A percentile compares a stretch with the other conserved stretches of the same genome.
These are phyloP conservation scores for Acropora tenuis DNA, from an alignment of 64 coral and sea anemone species.

Conservation along the genomic window DNA sequence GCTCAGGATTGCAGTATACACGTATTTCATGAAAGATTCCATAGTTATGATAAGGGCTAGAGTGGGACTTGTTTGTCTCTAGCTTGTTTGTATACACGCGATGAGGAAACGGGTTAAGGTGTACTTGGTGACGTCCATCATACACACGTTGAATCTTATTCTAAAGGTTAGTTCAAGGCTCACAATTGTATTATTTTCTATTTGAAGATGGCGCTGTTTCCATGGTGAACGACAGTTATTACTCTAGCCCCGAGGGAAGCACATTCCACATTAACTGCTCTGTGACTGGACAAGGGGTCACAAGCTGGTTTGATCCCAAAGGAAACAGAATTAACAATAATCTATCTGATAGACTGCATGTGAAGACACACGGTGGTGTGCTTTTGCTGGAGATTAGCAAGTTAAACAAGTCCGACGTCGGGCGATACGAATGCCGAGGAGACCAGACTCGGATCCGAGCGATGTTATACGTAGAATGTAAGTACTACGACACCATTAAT, in stretches of 20 bases:
- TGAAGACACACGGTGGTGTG: constrained; percentile 21
- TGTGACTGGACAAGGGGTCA: constrained; percentile 11
- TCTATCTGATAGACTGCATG: constrained; percentile 49
- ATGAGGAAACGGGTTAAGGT: too few species aligned
- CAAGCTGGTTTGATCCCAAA: constrained; percentile 51
- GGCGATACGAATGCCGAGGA: constrained; percentile 60
- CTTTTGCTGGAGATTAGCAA: constrained; percentile 40
- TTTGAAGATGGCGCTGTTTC: constrained; percentile 26
- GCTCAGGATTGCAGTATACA: too few species aligned
- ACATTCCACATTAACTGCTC: constrained; percentile 49
- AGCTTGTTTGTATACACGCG: too few species aligned
- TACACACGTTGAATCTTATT: too few species aligned
- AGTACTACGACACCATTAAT: not conserved
- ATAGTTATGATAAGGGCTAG: too few species aligned
- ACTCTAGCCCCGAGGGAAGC: constrained; percentile 9
- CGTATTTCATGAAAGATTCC: too few species aligned
- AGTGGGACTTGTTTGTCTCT: too few species aligned
- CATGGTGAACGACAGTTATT: not conserved
- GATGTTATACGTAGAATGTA: constrained; percentile 64
- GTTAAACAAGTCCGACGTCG: constrained; percentile 45
- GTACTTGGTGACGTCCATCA: too few species aligned
- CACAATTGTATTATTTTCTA: not conserved
- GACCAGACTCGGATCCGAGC: not conserved
- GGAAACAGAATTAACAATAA: constrained; percentile 23
- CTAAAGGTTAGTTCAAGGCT: too few species aligned